Conservation (phyloP, 2,888 invertebrate species). For the Drosophila leonis region DNA sequence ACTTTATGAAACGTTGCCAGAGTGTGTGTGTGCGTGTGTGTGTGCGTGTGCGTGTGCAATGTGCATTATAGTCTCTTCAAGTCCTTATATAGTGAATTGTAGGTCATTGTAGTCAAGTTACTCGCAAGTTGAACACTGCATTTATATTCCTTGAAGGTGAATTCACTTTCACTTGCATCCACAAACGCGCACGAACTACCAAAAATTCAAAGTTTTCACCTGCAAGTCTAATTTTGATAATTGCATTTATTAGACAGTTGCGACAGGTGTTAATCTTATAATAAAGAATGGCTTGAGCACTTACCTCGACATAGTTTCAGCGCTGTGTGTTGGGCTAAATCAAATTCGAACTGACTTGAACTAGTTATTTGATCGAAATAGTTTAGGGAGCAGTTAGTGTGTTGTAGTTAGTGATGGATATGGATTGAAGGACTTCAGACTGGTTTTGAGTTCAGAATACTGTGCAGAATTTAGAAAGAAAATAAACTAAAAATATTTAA, state of each 20-base stretch:
- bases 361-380: not conserved
- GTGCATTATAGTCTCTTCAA: slow-evolving; percentile 36
- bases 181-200: not conserved
- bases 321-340: not conserved
- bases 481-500: not conserved
- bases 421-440: not conserved
- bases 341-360: not conserved
- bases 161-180: not conserved
- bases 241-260: not conserved
- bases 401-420: not conserved
- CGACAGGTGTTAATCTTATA: not conserved
- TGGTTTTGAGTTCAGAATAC: not conserved
- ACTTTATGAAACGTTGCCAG: slow-evolving; percentile 35
- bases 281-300: not conserved
- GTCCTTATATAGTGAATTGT: slow-evolving; percentile 22
- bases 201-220: not conserved
- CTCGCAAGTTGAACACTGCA: slow-evolving; percentile 1
- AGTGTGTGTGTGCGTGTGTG: slow-evolving; percentile 15
- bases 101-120: slow-evolving; percentile 37
- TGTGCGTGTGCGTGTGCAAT: slow-evolving; percentile 3
- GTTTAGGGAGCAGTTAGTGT: not conserved
- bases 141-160: not conserved
- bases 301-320: not conserved
- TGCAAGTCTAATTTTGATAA: not conserved
- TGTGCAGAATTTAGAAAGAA: not conserved